These are phyloP conservation scores for Eublepharis macularius DNA, from an alignment of 2,113 vertebrate species.

Conservation along the genomic window DNA sequence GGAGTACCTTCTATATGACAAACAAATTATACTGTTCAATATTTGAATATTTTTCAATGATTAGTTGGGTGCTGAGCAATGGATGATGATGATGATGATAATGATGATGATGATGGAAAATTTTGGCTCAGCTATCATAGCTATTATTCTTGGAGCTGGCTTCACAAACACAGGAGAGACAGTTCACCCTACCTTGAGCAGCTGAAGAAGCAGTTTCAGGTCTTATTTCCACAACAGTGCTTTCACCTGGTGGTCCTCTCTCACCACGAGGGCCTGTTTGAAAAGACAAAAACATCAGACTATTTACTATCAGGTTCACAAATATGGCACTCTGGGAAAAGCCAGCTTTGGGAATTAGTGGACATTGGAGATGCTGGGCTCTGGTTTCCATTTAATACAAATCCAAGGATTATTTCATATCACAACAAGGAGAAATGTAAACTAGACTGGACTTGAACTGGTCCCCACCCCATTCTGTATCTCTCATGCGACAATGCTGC, in stretches of 20 bases:
- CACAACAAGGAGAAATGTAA: not conserved
- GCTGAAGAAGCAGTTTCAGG: conserved; percentile 56
- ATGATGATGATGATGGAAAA: not conserved
- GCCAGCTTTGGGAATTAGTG: not conserved
- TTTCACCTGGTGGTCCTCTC: conserved; percentile 79
- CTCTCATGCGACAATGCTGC: not conserved
- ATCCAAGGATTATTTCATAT: not conserved
- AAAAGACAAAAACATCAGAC: not conserved
- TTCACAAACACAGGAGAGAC: not conserved
- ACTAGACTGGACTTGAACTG: not conserved
- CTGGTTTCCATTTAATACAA: not conserved
- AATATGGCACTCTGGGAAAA: not conserved
- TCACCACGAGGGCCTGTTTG: conserved; percentile 78
- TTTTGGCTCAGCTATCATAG: not conserved
- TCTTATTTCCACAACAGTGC: conserved; percentile 62
- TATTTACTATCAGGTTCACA: not conserved
- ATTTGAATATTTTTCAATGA: not conserved
- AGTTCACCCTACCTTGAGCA: conserved; percentile 54
- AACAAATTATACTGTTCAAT: not conserved
- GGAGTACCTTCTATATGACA: not conserved
- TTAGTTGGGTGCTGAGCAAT: not conserved
- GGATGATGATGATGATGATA: not conserved
- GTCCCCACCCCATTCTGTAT: not conserved
- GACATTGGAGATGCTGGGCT: not conserved
- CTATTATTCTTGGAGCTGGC: not conserved